Evolutionary conservation across 2,888 invertebrate genomes (phyloP).

Genomic region (Rhodophaea formosa): DNA sequence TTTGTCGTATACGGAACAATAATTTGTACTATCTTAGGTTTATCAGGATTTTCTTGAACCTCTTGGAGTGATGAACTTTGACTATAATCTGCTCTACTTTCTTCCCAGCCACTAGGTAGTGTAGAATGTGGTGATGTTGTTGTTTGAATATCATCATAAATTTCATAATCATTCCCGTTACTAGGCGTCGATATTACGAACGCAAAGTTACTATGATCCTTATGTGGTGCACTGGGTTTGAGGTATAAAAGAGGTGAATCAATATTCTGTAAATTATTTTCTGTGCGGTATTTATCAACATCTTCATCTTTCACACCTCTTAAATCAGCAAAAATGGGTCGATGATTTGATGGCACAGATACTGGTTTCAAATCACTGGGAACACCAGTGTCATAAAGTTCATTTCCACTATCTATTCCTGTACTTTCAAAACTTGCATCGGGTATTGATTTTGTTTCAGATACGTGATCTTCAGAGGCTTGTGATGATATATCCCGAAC

Average conservation of each 20-base stretch:
- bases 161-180: constrained; percentile 64
- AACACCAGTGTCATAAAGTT: constrained; percentile 54
- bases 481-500: constrained; percentile 77
- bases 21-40: constrained; percentile 86
- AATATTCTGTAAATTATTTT: constrained; percentile 73
- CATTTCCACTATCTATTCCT: constrained; percentile 59
- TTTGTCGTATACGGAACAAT: constrained; percentile 89
- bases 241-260: constrained; percentile 82
- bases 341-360: constrained; percentile 54
- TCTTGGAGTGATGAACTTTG: constrained; percentile 44
- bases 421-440: constrained; percentile 73
- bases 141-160: constrained; percentile 64
- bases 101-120: constrained; percentile 49
- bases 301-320: constrained; percentile 68
- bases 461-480: constrained; percentile 71
- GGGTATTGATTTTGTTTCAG: constrained; percentile 62
- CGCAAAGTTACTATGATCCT: constrained; percentile 72
- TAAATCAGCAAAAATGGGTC: constrained; percentile 62
- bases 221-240: constrained; percentile 77
- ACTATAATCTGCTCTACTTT: constrained; percentile 50
- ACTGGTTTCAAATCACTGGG: constrained; percentile 51
- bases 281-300: constrained; percentile 69
- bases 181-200: constrained; percentile 50
- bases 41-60: constrained; percentile 56
- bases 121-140: constrained; percentile 47